A percentile compares a stretch with the other conserved stretches of the same genome.
phyloP scores from a whole-genome alignment of 2,888 invertebrate species.

The Pyrrhia umbra region DNA sequence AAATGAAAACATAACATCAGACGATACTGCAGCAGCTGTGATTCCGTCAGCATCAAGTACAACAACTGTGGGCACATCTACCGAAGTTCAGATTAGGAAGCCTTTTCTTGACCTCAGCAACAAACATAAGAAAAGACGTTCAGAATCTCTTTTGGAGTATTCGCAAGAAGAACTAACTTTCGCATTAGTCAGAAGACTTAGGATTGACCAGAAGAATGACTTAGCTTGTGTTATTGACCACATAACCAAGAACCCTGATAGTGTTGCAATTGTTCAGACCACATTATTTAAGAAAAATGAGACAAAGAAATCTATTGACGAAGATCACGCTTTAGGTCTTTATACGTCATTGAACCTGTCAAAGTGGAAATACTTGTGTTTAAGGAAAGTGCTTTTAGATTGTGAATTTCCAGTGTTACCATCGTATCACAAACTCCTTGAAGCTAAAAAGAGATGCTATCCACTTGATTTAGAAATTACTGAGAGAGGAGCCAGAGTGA shows the following conservation, averaged over 20 bases:
- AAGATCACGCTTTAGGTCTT: constrained; percentile 6
- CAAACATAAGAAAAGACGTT: constrained; percentile 18
- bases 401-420: too few relatives aligned
- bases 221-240: constrained; percentile 15
- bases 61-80: too few relatives aligned
- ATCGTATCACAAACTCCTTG: too few relatives aligned
- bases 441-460: too few relatives aligned
- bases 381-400: too few relatives aligned
- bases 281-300: constrained; percentile 10
- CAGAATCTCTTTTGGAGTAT: constrained; percentile 16
- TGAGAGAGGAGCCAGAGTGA: too few relatives aligned
- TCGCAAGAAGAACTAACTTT: constrained; percentile 10
- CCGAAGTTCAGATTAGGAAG: constrained; percentile 16
- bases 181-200: constrained; percentile 12
- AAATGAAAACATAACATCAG: not conserved
- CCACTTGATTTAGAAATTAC: too few relatives aligned
- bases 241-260: constrained; percentile 9
- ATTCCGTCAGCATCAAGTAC: constrained; percentile 7
- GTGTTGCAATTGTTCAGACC: constrained; percentile 2
- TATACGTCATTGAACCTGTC: too few relatives aligned
- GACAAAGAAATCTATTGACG: not conserved
- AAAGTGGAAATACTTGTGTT: too few relatives aligned
- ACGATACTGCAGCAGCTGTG: constrained; percentile 11
- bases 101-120: constrained; percentile 23
- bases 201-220: constrained; percentile 4